Evolutionary conservation across 2,113 vertebrate species (phyloP).

Genomic region (Semicossyphus pulcher): DNA sequence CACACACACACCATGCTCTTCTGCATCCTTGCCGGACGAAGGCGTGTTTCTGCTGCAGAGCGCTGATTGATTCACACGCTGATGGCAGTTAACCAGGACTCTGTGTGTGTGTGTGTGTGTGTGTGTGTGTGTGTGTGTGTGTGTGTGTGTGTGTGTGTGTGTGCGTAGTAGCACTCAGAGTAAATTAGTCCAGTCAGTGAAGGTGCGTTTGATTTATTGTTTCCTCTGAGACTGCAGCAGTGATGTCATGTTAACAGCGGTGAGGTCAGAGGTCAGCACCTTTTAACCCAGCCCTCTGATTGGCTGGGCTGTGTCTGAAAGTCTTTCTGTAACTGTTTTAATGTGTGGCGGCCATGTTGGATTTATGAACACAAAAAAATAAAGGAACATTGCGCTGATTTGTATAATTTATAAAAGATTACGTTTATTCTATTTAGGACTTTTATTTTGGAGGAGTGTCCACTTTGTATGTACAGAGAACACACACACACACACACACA

Average conservation of each 20-base stretch:
- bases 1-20: background rate
- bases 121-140: constrained; percentile 15
- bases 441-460: too few species aligned
- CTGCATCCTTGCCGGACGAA: constrained; percentile 19
- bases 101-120: background rate
- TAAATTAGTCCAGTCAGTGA: constrained; percentile 49
- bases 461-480: too few species aligned
- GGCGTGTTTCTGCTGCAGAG: constrained; percentile 41
- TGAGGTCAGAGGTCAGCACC: constrained; percentile 32
- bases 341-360: background rate
- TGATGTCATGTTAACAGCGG: constrained; percentile 29
- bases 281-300: constrained; percentile 21
- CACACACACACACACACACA: too few species aligned
- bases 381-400: too few species aligned
- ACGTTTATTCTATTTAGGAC: too few species aligned
- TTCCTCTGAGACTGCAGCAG: constrained; percentile 28
- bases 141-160: constrained; percentile 12
- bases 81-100: constrained; percentile 39
- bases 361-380: too few species aligned
- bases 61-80: constrained; percentile 31
- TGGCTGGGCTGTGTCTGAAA: background rate
- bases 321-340: too few species aligned
- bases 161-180: constrained; percentile 25
- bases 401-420: too few species aligned
- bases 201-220: constrained; percentile 54